Conservation (phyloP, 1,140 invertebrate species). For the Lutraria rhynchaena region DNA sequence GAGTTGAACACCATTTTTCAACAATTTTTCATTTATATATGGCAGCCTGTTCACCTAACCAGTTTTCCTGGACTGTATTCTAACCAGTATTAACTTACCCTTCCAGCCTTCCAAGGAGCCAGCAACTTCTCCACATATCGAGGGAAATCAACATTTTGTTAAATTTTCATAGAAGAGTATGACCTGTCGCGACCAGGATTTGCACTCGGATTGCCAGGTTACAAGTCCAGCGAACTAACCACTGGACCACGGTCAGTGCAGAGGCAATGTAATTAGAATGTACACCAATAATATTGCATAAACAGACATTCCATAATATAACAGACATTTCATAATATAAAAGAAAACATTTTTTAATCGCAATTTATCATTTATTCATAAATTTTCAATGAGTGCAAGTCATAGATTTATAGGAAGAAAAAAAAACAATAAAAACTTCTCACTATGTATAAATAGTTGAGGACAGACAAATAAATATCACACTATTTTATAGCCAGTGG, state of each 20-base stretch:
- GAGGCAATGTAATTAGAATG: not conserved
- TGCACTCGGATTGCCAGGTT: no score
- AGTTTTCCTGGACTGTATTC: no score
- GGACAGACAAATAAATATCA: not conserved
- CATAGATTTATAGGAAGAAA: conserved; percentile 19
- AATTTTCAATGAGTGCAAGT: conserved; percentile 29
- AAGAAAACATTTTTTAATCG: not conserved
- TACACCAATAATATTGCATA: not conserved
- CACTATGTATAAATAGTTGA: conserved; percentile 34
- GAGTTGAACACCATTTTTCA: no score
- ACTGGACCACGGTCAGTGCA: not conserved
- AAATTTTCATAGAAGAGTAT: no score
- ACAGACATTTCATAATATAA: not conserved
- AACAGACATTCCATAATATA: not conserved
- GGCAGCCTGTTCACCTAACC: no score
- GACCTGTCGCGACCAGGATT: no score
- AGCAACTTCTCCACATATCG: no score
- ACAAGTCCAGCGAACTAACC: no score
- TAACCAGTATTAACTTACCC: not conserved
- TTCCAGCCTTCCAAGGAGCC: not conserved
- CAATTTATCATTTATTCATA: conserved; percentile 35
- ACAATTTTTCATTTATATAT: no score
- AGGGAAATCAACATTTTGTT: no score
- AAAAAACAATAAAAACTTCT: conserved; percentile 28
- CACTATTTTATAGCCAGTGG: conserved; percentile 36